Evolutionary conservation across 2,113 vertebrate species (phyloP).

Genomic region (Parus major): DNA sequence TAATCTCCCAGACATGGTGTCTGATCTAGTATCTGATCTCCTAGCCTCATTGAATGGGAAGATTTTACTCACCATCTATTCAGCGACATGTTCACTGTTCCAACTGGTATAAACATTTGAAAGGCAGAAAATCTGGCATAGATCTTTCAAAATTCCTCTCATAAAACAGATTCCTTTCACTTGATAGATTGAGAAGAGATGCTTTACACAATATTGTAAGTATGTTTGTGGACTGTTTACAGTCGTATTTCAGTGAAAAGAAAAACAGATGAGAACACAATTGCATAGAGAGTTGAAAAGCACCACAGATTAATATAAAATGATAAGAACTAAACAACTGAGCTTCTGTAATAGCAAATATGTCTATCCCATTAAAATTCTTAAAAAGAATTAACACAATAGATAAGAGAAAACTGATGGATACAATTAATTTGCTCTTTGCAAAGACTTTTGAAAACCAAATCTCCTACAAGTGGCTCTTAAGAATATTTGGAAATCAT

Average conservation of each 20-base stretch:
- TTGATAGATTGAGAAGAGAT: background rate
- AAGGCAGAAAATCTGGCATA: background rate
- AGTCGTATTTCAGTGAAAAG: conserved; percentile 2
- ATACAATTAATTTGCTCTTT: background rate
- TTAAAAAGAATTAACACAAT: conserved; percentile 12
- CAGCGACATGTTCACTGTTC: background rate
- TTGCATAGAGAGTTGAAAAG: conserved; percentile 16
- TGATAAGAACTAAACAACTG: background rate
- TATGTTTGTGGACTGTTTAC: background rate
- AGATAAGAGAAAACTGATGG: conserved; percentile 1
- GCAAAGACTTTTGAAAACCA: background rate
- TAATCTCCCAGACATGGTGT: background rate
- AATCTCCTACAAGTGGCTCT: background rate
- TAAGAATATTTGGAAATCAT: background rate
- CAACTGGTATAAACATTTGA: background rate
- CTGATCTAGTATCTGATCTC: background rate
- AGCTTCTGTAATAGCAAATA: background rate
- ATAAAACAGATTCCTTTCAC: background rate
- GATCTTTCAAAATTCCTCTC: background rate
- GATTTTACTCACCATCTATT: background rate
- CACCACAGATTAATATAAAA: background rate
- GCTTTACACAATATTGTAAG: background rate
- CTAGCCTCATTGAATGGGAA: background rate
- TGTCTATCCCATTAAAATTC: background rate
- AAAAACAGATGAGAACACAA: conserved; percentile 16